Evolutionary conservation across 2,888 invertebrate genomes (phyloP), one percentile per base, ranked within the genome.

Genomic region (Furcula furcula): DNA sequence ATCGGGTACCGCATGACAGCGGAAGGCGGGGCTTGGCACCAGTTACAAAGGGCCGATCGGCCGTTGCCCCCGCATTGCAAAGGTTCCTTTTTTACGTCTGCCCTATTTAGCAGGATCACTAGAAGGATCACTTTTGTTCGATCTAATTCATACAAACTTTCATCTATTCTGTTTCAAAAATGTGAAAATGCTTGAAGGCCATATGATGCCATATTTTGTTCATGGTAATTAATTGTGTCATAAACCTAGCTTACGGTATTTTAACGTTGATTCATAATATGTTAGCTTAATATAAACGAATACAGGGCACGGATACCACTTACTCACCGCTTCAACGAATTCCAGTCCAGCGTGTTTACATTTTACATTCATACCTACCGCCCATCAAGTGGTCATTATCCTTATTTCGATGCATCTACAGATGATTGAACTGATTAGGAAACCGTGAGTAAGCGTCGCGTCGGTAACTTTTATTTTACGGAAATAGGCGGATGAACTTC

Each of bases 51-150:
- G 65, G 65, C 54, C 64, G 65, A 40, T 51, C 72, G 81, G 81
- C 56, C 82, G 58, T 76, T 81, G 82, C 76, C 74, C 81, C 61
- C 69, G 52, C 55, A 58, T 55, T 61, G 60, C 57, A 49, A 61
- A 62, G 62, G 52, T 55, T 64, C 46, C 50, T 54, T 71, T 73
- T 57, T 54, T 54, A 46, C 31, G 41, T 73, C 65, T 60, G 54
- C 54, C 51, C 44, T 49, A 47, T 61, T 61, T 63, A 60, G 61
- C 37, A 34, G 12, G 2, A 9, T 20, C 10, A n/a, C n/a, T n/a
- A n/a, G n/a, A n/a, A n/a, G n/a, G n/a, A n/a, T n/a, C n/a, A n/a
- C n/a, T n/a, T n/a, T n/a, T n/a, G n/a, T n/a, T n/a, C n/a, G n/a
- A n/a, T n/a, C n/a, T n/a, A n/a, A n/a, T n/a, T n/a, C n/a, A n/a